Conservation (phyloP, 2,888 invertebrate genomes). For the Shargacucullia verbasci region DNA sequence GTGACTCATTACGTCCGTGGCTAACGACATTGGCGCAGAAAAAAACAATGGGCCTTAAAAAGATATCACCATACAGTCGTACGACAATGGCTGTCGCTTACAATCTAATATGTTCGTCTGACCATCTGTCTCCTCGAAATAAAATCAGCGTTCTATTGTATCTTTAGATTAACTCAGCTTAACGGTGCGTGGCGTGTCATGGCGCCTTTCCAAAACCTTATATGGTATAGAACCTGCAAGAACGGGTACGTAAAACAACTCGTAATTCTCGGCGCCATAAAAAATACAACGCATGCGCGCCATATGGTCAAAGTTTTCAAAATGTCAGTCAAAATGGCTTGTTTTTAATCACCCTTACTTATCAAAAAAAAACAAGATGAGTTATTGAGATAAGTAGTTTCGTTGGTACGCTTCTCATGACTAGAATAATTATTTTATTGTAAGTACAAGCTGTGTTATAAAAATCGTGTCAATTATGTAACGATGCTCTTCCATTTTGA, state of each 20-base stretch:
- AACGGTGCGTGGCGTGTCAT: conserved; percentile 72
- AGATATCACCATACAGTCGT: conserved; percentile 33
- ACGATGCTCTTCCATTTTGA: conserved; percentile 42
- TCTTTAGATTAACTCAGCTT: conserved; percentile 64
- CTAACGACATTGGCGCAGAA: conserved; percentile 29
- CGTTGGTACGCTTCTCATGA: conserved; percentile 21
- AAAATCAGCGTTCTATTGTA: conserved; percentile 76
- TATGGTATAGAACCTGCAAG: conserved; percentile 71
- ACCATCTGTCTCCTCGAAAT: conserved; percentile 68
- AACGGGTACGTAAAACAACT: conserved; percentile 63
- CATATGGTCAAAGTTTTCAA: conserved; percentile 74
- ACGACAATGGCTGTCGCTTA: conserved; percentile 42
- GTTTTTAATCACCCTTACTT: conserved; percentile 40
- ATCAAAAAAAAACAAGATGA: conserved; percentile 31
- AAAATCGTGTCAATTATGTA: conserved; percentile 28
- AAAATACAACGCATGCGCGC: conserved; percentile 72
- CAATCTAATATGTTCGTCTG: conserved; percentile 42
- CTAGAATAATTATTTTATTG: conserved; percentile 5
- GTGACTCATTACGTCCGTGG: conserved; percentile 43
- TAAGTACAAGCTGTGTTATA: conserved; percentile 20
- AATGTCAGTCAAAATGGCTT: conserved; percentile 57
- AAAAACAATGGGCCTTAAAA: conserved; percentile 48
- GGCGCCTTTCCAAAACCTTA: conserved; percentile 78
- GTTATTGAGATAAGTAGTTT: conserved; percentile 26
- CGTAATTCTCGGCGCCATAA: conserved; percentile 71